A percentile compares a stretch with the other conserved stretches of the same genome.
These are phyloP conservation scores for Drosophila ustulata DNA, from an alignment of 2,888 invertebrate species.

Conservation along the genomic window DNA sequence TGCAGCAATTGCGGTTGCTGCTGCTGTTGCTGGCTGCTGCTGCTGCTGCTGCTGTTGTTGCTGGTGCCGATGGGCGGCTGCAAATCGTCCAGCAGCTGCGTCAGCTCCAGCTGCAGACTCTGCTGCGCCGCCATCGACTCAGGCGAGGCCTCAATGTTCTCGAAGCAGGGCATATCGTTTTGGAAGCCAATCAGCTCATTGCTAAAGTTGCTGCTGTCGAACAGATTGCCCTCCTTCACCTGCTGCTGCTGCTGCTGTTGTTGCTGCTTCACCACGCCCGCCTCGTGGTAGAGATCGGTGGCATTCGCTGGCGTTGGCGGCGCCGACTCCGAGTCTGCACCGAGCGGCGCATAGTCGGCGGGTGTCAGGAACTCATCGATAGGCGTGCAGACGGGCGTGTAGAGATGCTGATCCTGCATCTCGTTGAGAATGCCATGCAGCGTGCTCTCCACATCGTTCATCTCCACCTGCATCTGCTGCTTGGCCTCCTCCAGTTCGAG, in stretches of 20 bases:
- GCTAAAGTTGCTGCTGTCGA: slow-evolving; percentile 70
- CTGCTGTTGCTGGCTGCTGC: slow-evolving; percentile 12
- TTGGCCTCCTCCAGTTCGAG: slow-evolving; percentile 49
- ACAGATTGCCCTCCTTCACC: slow-evolving; percentile 42
- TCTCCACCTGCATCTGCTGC: slow-evolving; percentile 71
- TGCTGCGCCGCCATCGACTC: slow-evolving; percentile 43
- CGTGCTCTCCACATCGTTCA: slow-evolving; percentile 80
- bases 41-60: slow-evolving; percentile 17
- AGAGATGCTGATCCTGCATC: slow-evolving; percentile 82
- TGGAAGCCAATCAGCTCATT: slow-evolving; percentile 82
- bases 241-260: slow-evolving; percentile 15
- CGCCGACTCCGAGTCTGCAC: slow-evolving; percentile 53
- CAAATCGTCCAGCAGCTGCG: slow-evolving; percentile 70
- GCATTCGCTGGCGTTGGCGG: slow-evolving; percentile 46
- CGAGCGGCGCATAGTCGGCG: slow-evolving; percentile 77
- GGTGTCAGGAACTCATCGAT: slow-evolving; percentile 79
- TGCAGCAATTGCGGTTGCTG: slow-evolving; percentile 10
- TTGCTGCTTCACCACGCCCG: slow-evolving; percentile 10
- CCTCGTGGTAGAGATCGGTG: slow-evolving; percentile 42
- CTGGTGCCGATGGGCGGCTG: slow-evolving; percentile 44
- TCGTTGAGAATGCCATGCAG: slow-evolving; percentile 81
- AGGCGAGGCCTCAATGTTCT: slow-evolving; percentile 69
- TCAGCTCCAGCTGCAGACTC: slow-evolving; percentile 68
- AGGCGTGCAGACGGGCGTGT: slow-evolving; percentile 73
- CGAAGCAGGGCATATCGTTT: slow-evolving; percentile 82